Evolutionary conservation across 1,140 invertebrate genomes (phyloP), one percentile per base, ranked within the genome.

Genomic region (Pararge aegeria): DNA sequence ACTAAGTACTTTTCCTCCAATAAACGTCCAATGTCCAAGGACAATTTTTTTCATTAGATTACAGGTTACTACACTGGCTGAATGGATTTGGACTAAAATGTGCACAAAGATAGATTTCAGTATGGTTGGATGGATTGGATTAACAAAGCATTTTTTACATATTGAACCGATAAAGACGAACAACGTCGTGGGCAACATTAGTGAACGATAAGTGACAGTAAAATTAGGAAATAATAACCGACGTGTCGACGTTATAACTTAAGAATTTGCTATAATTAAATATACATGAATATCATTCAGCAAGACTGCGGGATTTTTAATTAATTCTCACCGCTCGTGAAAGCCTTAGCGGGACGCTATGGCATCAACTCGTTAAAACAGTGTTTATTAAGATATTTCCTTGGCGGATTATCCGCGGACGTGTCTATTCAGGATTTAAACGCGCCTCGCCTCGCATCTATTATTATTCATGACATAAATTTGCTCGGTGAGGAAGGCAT

Each of bases 381-480:
- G 67, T 78, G 78, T 84, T 84, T 82, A 84, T 79, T 78, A 75
- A 75, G 73, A 80, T 79, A 71, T 81, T 85, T 78, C 74, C 80
- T 70, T 55, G 58, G 56, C 55, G 70, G 80, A 82, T 85, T 85
- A 83, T 79, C 75, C 58, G 59, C 70, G 71, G 73, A 84, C 81
- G 82, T 82, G 80, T 83, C 75, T 75, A 70, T 70, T 68, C 61
- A 72, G 78, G 81, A 83, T 85, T 87, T 82, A 80, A 82, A 77
- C 77, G 75, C 70, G 80, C 70, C 68, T 73, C 75, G 68, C 68
- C 75, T 59, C 61, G 46, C 65, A 20, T 55, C 65, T 82, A 79
- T 87, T 87, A 87, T 87, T 87, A 87, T 87, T 87, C 84, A 87
- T 87, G 84, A 85, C 84, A 87, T 87, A 87, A 85, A 87, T 85